phyloP scores from a whole-genome alignment of 2,888 invertebrate species.

The Glaucopsyche alexis region DNA sequence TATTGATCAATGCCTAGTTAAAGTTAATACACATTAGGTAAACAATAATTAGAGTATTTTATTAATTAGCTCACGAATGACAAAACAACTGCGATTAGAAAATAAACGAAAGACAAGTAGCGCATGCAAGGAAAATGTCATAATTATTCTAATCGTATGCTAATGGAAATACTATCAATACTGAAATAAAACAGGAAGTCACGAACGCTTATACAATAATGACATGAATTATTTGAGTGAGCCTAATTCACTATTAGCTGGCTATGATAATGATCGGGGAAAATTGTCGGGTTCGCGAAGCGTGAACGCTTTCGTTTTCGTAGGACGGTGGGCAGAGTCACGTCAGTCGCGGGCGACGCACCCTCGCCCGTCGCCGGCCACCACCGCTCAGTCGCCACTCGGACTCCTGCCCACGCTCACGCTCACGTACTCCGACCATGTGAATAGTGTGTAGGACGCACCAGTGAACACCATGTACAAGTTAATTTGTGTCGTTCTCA shows the following conservation, averaged over 20 bases:
- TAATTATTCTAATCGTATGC: slow-evolving; percentile 27
- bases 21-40: too few relatives aligned
- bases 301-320: slow-evolving; percentile 77
- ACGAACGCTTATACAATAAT: slow-evolving; percentile 49
- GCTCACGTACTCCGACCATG: slow-evolving; percentile 65
- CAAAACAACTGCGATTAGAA: slow-evolving; percentile 16
- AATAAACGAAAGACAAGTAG: slow-evolving; percentile 27
- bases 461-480: slow-evolving; percentile 63
- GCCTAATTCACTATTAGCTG: slow-evolving; percentile 57
- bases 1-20: too few relatives aligned
- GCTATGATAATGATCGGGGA: slow-evolving; percentile 65
- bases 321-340: slow-evolving; percentile 54
- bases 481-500: slow-evolving; percentile 52
- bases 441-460: slow-evolving; percentile 51
- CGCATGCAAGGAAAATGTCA: slow-evolving; percentile 33
- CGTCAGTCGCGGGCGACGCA: slow-evolving; percentile 44
- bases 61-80: background rate
- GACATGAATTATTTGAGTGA: slow-evolving; percentile 58
- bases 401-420: slow-evolving; percentile 56
- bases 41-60: background rate
- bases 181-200: slow-evolving; percentile 41
- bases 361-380: slow-evolving; percentile 42
- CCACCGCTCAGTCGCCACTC: slow-evolving; percentile 57
- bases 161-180: slow-evolving; percentile 25
- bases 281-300: slow-evolving; percentile 63